Evolutionary conservation across 2,113 vertebrate species (phyloP).

Genomic region (Urocynchramus pylzowi): DNA sequence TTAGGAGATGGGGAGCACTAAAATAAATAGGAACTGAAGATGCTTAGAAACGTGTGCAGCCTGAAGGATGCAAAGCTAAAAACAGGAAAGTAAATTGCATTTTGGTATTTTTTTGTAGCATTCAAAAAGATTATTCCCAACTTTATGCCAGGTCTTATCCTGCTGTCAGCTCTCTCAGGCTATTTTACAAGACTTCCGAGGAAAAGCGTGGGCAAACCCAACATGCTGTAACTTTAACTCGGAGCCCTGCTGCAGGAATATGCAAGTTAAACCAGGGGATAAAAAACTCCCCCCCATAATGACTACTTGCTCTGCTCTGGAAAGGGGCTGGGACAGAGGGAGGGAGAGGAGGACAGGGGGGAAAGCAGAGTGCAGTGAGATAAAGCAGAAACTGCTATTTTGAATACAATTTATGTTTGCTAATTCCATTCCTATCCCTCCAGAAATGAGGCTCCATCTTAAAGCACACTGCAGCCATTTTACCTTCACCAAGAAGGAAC

Average conservation of each 20-base stretch:
- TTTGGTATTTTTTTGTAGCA: not conserved
- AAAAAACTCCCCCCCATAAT: not conserved
- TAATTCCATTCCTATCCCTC: conserved; percentile 3
- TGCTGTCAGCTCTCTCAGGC: not conserved
- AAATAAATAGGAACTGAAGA: conserved; percentile 22
- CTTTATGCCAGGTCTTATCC: not conserved
- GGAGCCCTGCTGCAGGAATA: conserved; percentile 20
- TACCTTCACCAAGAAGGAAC: not conserved
- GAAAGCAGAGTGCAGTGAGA: not conserved
- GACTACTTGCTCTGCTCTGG: not conserved
- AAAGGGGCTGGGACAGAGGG: not conserved
- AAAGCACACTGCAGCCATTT: conserved; percentile 28
- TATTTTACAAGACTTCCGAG: not conserved
- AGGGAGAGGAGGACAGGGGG: not conserved
- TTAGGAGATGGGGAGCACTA: conserved; percentile 24
- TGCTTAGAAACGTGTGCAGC: not conserved
- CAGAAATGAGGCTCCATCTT: conserved; percentile 31
- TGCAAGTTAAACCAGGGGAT: conserved; percentile 11
- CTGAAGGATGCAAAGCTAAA: not conserved
- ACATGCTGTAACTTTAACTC: conserved; percentile 16
- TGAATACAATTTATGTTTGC: not conserved
- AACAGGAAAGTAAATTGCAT: not conserved
- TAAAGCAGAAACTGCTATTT: not conserved
- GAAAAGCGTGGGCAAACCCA: not conserved
- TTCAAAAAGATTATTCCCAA: not conserved